Percentiles rank a stretch among this genome's conserved stretches.
Conservation (phyloP, 2,888 invertebrate species). For the Lasioglossum marginatum region DNA sequence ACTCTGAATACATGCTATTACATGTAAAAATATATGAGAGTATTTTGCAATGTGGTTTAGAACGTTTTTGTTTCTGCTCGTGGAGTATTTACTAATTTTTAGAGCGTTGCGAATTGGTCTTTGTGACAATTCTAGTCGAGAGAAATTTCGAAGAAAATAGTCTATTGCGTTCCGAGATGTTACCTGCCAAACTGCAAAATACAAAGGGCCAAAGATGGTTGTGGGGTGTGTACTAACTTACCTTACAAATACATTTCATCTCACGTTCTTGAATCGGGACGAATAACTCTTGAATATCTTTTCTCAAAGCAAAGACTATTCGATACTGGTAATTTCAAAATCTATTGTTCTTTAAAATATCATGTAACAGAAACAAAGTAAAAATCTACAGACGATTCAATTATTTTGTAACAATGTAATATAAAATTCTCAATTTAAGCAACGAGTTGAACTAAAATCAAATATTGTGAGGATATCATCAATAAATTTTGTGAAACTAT, state of each 20-base stretch:
- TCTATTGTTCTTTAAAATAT: background rate
- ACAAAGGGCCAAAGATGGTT: slow-evolving; percentile 83
- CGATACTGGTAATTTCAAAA: background rate
- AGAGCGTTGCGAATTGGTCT: background rate
- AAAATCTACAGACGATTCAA: background rate
- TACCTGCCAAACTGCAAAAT: slow-evolving; percentile 79
- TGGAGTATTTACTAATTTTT: background rate
- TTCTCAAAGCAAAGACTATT: background rate
- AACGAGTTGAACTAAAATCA: background rate
- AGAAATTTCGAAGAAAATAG: background rate
- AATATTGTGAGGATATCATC: background rate
- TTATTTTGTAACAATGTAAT: background rate
- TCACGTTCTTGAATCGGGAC: slow-evolving; percentile 52
- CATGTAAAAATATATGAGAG: slow-evolving; percentile 64
- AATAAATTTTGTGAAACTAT: background rate
- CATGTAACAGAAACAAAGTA: background rate
- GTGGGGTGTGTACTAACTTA: slow-evolving; percentile 83
- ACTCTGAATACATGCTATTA: slow-evolving; percentile 68
- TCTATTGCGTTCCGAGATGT: background rate
- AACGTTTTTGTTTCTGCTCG: background rate
- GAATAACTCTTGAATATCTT: slow-evolving; percentile 62
- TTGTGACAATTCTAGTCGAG: background rate
- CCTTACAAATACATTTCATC: slow-evolving; percentile 70
- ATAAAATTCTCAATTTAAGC: background rate
- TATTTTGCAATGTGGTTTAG: slow-evolving; percentile 75